These are phyloP conservation scores for Microvelia longipes DNA, from an alignment of 1,140 invertebrate species.

Conservation along the genomic window DNA sequence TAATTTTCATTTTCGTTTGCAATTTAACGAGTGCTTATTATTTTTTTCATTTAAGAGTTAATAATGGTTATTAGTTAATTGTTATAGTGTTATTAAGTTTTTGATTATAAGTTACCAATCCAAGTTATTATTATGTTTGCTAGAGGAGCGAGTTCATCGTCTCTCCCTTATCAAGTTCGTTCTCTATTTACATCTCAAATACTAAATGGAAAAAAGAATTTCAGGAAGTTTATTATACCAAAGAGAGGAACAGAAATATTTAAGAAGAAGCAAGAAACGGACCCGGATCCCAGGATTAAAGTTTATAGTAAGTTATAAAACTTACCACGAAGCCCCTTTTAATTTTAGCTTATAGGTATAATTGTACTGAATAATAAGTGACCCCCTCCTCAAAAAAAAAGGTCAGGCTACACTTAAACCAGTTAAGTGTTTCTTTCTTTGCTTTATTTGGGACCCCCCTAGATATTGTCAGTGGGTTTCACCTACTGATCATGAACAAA, in stretches of 20 bases:
- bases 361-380: background rate
- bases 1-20: too few relatives aligned
- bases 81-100: too few relatives aligned
- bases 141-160: too few relatives aligned
- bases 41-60: too few relatives aligned
- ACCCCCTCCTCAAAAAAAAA: background rate
- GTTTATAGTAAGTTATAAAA: constrained; percentile 39
- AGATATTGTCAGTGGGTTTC: background rate
- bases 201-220: constrained; percentile 55
- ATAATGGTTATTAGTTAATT: too few relatives aligned
- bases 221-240: constrained; percentile 53
- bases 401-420: too few relatives aligned
- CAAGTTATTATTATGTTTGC: too few relatives aligned
- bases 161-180: background rate
- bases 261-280: constrained; percentile 39
- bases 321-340: background rate
- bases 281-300: constrained; percentile 42
- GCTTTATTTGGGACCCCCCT: background rate
- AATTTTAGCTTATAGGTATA: background rate
- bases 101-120: too few relatives aligned
- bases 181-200: constrained; percentile 33
- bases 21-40: too few relatives aligned
- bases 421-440: background rate
- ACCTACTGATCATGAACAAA: background rate
- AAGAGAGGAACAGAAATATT: constrained; percentile 53